phyloP scores from a whole-genome alignment of 2,888 invertebrate species.

The Lasius platythorax region DNA sequence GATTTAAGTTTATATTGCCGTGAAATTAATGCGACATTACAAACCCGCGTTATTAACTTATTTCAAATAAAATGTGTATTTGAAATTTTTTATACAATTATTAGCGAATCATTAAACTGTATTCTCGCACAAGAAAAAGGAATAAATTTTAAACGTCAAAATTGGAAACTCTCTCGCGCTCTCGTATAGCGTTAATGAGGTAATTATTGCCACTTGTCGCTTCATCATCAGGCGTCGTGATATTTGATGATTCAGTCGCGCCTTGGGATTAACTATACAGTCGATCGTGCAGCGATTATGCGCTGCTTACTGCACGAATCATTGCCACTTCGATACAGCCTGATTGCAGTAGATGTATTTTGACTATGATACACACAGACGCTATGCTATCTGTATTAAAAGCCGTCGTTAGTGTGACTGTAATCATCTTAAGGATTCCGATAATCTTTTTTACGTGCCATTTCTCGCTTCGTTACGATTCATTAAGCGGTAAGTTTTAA shows the following conservation, averaged over 20 bases:
- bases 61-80: background rate
- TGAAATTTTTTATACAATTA: background rate
- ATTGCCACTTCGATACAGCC: background rate
- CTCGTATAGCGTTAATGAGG: background rate
- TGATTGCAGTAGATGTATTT: background rate
- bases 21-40: constrained; percentile 9
- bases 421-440: background rate
- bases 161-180: background rate
- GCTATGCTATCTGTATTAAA: background rate
- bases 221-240: background rate
- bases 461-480: constrained; percentile 7
- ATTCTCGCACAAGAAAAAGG: background rate
- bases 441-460: constrained; percentile 7
- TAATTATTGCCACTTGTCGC: constrained; percentile 12
- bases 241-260: background rate
- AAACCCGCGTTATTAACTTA: constrained; percentile 14
- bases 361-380: background rate
- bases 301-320: constrained; percentile 1
- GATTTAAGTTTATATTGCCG: background rate
- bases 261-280: background rate
- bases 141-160: background rate
- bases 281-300: constrained; percentile 5
- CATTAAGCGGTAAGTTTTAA: constrained; percentile 15
- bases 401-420: background rate
- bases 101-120: constrained; percentile 1